These are phyloP conservation scores for Danionella cerebrum DNA, from an alignment of 2,113 vertebrate genomes.

Conservation along the genomic window DNA sequence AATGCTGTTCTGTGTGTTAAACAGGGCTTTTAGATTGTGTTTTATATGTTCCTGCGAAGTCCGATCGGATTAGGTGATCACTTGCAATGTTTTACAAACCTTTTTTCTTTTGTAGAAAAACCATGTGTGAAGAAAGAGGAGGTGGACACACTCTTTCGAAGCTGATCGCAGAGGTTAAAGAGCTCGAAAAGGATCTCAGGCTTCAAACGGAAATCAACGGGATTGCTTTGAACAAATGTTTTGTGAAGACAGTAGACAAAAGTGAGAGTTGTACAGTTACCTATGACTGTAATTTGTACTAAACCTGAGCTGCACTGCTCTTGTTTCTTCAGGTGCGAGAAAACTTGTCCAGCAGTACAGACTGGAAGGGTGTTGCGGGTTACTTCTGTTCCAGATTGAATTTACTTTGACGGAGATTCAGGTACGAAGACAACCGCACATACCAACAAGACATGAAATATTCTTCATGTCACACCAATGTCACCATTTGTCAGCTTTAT, in stretches of 20 bases:
- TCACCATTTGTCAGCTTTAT: no score
- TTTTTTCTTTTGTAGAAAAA: conserved; percentile 48
- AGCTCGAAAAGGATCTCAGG: conserved; percentile 62
- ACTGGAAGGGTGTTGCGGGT: conserved; percentile 66
- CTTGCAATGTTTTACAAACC: not conserved
- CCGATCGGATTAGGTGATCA: no score
- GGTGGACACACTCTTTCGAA: conserved; percentile 35
- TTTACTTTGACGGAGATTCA: conserved; percentile 72
- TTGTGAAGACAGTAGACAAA: conserved; percentile 59
- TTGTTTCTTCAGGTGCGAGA: conserved; percentile 48
- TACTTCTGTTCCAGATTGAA: conserved; percentile 74
- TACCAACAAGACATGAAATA: not conserved
- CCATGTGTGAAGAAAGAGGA: conserved; percentile 8
- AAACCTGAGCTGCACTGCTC: not conserved
- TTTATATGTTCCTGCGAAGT: no score
- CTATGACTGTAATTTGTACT: not conserved
- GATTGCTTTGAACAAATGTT: conserved; percentile 67
- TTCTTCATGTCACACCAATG: no score
- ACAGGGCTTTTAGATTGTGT: no score
- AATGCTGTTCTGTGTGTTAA: no score
- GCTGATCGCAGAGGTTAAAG: conserved; percentile 59
- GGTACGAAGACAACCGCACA: conserved; percentile 66
- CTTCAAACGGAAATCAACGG: conserved; percentile 67
- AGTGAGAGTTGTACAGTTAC: conserved; percentile 54
- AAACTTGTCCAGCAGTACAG: conserved; percentile 58